Evolutionary conservation across 1,140 invertebrate species (phyloP).

Genomic region (Drosophila nikananu): DNA sequence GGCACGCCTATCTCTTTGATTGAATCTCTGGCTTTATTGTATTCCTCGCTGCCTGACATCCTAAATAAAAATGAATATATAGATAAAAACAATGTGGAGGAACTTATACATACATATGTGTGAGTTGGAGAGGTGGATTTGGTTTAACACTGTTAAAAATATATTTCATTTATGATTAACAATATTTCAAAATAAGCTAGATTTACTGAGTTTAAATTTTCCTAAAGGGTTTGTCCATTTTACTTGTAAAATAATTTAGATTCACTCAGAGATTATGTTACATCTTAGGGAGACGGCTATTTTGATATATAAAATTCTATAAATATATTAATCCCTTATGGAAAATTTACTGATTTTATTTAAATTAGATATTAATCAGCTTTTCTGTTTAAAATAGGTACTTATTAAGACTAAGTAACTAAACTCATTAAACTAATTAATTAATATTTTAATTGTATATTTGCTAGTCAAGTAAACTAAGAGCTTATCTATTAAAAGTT

Average conservation of each 20-base stretch:
- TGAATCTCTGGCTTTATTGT: slow-evolving; percentile 66
- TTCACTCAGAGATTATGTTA: no score
- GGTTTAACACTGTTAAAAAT: neutral
- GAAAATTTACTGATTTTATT: neutral
- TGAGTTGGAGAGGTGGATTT: neutral
- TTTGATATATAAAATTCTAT: no score
- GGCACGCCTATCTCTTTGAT: slow-evolving; percentile 66
- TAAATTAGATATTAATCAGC: no score
- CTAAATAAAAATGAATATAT: slow-evolving; percentile 54
- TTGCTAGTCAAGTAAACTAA: neutral
- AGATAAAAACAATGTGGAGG: slow-evolving; percentile 32
- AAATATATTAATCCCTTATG: no score
- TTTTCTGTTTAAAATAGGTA: neutral
- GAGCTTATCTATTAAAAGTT: neutral
- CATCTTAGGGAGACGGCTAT: no score
- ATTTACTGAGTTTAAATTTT: neutral
- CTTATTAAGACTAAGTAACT: neutral
- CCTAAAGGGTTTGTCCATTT: no score
- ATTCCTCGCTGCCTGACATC: slow-evolving; percentile 48
- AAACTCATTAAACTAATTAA: neutral
- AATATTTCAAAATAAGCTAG: neutral
- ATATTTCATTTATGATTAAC: neutral
- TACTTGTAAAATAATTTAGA: no score
- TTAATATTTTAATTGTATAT: neutral
- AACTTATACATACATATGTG: neutral